Base-by-base conservation (phyloP, 2,888 invertebrate genomes). In the Scaptomyza tumidula region DNA sequence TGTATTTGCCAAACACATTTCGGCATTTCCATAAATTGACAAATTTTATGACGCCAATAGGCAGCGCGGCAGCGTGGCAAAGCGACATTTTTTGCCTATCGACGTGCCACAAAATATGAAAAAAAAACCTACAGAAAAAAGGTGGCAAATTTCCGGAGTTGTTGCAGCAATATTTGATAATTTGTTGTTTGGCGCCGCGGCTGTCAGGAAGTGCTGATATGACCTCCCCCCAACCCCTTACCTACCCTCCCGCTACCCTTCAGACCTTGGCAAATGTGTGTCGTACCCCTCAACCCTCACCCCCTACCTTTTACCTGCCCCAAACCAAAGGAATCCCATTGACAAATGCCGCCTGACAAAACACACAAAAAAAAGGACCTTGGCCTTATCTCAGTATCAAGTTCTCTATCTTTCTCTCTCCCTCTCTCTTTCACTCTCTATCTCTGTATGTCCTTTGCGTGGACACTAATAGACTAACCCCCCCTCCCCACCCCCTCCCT, bases 21-120 rank as follows among this genome's bases (percentile, higher is more conserved):
- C 37, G 39, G 39, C 74, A 74, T 81, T 79, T 75, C 71, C 81
- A 79, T 78, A 79, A 79, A 79, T 70, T 79, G 81, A 81, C 79
- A 81, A 81, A 79, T 79, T 79, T 81, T 81, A 81, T 75, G 75
- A 67, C 69, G 72, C 66, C 81, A 79, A 77, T 79, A 76, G 80
- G 78, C 80, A 53, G 44, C 68, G 59, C n/a, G 39, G 31, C 61
- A 33, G 19, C 49, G 62, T 56, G 75, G 37, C 57, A 61, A 13
- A 48, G 44, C 48, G 37, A 44, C 53, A 61, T 56, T 70, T 60
- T 19, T 53, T 58, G 70, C 61, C 60, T 71, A 78, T 75, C 75
- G 78, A 75, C 75, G 60, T 53, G 70, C 33, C 44, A 56, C 57
- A 10, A 13, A 39, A 39, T 53, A 9, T 1, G 1, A 14, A 24